phyloP scores from a whole-genome alignment of 1,140 invertebrate species.

The Aphis gossypii region DNA sequence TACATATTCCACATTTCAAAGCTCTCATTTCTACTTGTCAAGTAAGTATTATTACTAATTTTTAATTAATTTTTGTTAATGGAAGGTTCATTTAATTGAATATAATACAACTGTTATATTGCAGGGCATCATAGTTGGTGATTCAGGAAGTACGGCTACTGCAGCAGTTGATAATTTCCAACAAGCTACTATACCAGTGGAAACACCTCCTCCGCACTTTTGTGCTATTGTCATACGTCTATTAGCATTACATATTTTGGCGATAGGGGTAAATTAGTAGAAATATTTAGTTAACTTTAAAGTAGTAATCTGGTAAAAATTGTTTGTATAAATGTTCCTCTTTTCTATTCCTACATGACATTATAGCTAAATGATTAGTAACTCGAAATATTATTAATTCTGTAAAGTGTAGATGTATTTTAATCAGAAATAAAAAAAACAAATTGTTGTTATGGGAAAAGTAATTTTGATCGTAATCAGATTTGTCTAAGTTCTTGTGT shows the following conservation, averaged over 20 bases:
- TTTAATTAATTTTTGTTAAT: slow-evolving; percentile 26
- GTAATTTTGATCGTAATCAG: no score
- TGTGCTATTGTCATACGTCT: slow-evolving; percentile 94
- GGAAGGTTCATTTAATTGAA: slow-evolving; percentile 56
- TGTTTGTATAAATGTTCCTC: neutral
- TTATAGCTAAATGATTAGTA: neutral
- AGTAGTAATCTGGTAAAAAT: neutral
- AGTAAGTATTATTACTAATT: slow-evolving; percentile 65
- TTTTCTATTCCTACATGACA: neutral
- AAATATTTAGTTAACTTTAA: slow-evolving; percentile 52
- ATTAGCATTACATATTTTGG: slow-evolving; percentile 92
- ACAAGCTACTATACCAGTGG: slow-evolving; percentile 79
- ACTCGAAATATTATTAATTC: neutral
- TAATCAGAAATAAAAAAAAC: no score
- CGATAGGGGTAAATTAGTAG: slow-evolving; percentile 74
- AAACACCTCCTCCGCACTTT: slow-evolving; percentile 90
- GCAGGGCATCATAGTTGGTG: slow-evolving; percentile 73
- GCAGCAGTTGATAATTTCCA: slow-evolving; percentile 73
- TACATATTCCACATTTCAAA: slow-evolving; percentile 96
- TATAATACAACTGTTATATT: slow-evolving; percentile 60
- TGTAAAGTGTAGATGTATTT: no score
- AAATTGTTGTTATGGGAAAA: neutral
- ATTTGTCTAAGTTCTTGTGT: no score
- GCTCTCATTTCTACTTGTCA: slow-evolving; percentile 84
- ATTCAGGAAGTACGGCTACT: slow-evolving; percentile 70